These are phyloP conservation scores for Ailurus styani DNA, from an alignment of 2,113 vertebrate genomes.

Conservation along the genomic window DNA sequence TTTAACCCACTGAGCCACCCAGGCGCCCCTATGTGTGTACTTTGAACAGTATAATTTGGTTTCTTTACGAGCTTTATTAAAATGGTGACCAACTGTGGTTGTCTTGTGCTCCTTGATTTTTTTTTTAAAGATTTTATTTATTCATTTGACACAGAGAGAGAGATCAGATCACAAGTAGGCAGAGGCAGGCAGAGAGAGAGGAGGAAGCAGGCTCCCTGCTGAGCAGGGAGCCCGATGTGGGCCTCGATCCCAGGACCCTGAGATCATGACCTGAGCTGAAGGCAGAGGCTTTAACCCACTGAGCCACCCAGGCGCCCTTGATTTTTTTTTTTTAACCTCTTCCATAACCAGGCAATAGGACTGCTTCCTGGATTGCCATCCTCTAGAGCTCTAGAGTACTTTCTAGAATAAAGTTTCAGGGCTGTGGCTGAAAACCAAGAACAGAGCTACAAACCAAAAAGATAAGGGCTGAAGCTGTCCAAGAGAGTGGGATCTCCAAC, in stretches of 20 bases:
- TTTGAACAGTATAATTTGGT: constrained; percentile 25
- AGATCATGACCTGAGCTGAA: no score
- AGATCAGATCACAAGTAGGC: no score
- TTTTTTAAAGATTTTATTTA: no score
- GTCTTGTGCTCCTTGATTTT: neutral
- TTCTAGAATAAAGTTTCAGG: neutral
- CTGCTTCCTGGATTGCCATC: neutral
- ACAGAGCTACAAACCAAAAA: neutral
- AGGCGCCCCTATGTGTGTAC: no score
- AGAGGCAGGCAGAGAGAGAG: no score
- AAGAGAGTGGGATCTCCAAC: neutral
- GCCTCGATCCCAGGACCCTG: no score
- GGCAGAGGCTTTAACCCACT: no score
- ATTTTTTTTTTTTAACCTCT: neutral
- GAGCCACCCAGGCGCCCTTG: no score
- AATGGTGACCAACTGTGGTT: neutral
- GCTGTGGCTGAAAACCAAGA: neutral
- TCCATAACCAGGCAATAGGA: neutral
- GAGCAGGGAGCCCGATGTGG: no score
- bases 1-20: no score
- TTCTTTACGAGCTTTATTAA: constrained; percentile 36
- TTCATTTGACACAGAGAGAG: no score
- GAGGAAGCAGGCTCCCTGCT: no score
- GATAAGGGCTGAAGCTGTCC: neutral
- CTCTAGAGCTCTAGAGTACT: neutral